phyloP scores from a whole-genome alignment of 2,888 invertebrate genomes.

The Nesidiocoris tenuis region DNA sequence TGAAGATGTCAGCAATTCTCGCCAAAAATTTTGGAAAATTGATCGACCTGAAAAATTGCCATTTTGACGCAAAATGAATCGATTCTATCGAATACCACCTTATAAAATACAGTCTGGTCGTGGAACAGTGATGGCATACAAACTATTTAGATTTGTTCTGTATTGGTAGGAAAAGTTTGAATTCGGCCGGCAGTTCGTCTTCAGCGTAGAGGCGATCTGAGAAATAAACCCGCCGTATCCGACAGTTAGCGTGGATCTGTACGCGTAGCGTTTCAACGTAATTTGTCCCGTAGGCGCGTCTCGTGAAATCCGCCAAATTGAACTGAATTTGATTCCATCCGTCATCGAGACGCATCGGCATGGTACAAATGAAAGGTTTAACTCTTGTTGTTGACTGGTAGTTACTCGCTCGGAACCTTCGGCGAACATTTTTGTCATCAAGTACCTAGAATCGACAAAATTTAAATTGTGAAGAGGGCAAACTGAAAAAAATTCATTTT shows the following conservation, averaged over 20 bases:
- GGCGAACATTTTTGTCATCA: slow-evolving; percentile 89
- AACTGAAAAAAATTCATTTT: too few relatives aligned
- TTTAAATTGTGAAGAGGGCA: neutral
- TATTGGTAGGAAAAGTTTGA: slow-evolving; percentile 75
- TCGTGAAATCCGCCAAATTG: slow-evolving; percentile 86
- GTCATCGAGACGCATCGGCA: slow-evolving; percentile 92
- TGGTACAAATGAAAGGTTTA: slow-evolving; percentile 95
- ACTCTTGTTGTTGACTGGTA: slow-evolving; percentile 92
- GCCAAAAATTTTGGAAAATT: too few relatives aligned
- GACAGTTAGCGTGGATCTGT: slow-evolving; percentile 93
- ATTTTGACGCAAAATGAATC: too few relatives aligned
- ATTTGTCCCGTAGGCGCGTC: slow-evolving; percentile 89
- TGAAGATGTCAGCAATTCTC: too few relatives aligned
- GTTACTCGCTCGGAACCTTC: slow-evolving; percentile 70
- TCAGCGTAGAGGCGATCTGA: slow-evolving; percentile 87
- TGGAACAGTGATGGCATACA: too few relatives aligned
- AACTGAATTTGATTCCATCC: slow-evolving; percentile 97
- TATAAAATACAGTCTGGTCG: too few relatives aligned
- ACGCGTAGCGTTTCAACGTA: slow-evolving; percentile 62
- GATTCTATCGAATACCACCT: too few relatives aligned
- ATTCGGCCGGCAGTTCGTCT: slow-evolving; percentile 92
- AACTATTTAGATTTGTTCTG: slow-evolving; percentile 46
- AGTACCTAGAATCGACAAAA: slow-evolving; percentile 69
- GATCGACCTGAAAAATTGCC: too few relatives aligned
- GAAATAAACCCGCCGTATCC: slow-evolving; percentile 84